Percentiles rank a stretch among this genome's conserved stretches.
Evolutionary conservation across 2,888 invertebrate species (phyloP).

Genomic region (Pyrrhia umbra): DNA sequence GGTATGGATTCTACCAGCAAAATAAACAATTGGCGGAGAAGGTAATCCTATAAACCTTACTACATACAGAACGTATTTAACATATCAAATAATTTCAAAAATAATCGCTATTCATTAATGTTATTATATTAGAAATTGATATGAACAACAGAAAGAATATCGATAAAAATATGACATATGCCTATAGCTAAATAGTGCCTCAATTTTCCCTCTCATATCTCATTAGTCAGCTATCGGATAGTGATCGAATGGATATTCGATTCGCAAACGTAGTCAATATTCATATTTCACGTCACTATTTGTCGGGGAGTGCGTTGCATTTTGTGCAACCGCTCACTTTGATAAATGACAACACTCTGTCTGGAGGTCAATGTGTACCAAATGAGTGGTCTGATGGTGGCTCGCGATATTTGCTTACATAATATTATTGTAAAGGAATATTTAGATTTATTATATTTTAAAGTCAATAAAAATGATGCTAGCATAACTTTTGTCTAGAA

Average conservation of each 20-base stretch:
- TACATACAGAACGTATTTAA: no score
- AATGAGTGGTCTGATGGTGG: conserved; percentile 70
- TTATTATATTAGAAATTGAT: no score
- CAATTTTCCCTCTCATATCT: conserved; percentile 1
- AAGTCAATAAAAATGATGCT: no score
- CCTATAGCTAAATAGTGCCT: conserved; percentile 11
- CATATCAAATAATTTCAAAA: no score
- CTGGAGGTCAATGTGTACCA: conserved; percentile 76
- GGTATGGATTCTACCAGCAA: no score
- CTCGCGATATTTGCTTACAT: conserved; percentile 26
- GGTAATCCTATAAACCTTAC: no score
- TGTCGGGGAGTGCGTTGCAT: conserved; percentile 59
- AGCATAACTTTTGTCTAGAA: no score
- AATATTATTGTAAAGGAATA: conserved; percentile 19
- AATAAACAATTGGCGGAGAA: no score
- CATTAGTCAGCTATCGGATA: conserved; percentile 32
- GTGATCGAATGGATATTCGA: conserved; percentile 27
- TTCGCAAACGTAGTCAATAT: conserved; percentile 36
- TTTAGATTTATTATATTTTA: neutral
- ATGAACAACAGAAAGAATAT: no score
- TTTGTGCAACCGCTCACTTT: conserved; percentile 63
- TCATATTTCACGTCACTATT: conserved; percentile 54
- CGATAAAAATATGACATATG: neutral
- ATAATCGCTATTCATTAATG: no score
- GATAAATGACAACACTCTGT: conserved; percentile 81